Base-by-base conservation (phyloP, 2,888 invertebrate species). In the Lycia hirtaria region DNA sequence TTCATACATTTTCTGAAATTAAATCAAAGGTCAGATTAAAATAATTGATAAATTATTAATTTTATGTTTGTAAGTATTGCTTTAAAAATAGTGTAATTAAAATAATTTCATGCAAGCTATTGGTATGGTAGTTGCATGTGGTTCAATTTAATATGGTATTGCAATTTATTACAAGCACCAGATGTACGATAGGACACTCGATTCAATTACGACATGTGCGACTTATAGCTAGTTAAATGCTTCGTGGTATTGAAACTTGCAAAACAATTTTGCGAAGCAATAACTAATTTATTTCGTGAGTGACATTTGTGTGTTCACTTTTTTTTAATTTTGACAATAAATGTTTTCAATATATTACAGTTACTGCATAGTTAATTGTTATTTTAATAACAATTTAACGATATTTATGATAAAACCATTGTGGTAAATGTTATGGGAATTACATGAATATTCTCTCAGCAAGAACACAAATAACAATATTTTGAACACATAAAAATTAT, bases 111-210 rank as follows among this genome's bases (percentile, higher is more conserved):
- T 45, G 22, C 45, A 53, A 38, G 44, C 22, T 38, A 43, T 50
- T 54, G 14, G 6, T 4, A 33, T 30, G 24, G n/a, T n/a, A n/a
- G n/a, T n/a, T n/a, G n/a, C n/a, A 30, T 35, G 22, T 30, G 17
- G 7, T 7, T 20, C n/a, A 37, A 44, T 43, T 57, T 28, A 44
- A 49, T 54, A 44, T 24, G 2, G 45, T 49, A 6, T 40, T 38
- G 37, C 32, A 41, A 51, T 52, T 35, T 47, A 57, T 52, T 43
- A 41, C 41, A 28, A 48, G 22, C 22, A 48, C 52, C 48, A 48
- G 57, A 52, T 57, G 56, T 51, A 33, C 32, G 20, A 38, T 37
- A 43, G 7, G 41, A 41, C 20, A 5, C 15, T n/a, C 38, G 43
- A 41, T 41, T 57, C 35, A 48, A 57, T 52, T 51, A 56, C 26